These are phyloP conservation scores for Nasonia oneida DNA, from an alignment of 2,888 invertebrate genomes.

Conservation along the genomic window DNA sequence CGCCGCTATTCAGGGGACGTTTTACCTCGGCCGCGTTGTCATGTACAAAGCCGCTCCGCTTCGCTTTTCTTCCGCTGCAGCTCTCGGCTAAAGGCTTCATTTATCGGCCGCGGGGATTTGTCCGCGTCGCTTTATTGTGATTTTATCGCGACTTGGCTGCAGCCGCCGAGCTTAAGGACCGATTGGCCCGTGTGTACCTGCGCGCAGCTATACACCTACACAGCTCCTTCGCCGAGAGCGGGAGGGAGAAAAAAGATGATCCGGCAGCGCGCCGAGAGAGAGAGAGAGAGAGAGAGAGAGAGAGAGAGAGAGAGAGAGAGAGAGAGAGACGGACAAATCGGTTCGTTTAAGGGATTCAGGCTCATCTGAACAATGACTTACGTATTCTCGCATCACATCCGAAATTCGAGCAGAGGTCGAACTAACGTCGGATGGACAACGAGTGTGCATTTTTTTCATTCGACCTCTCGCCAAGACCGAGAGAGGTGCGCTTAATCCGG, in stretches of 20 bases:
- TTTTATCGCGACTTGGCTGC: conserved; percentile 48
- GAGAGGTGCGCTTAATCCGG: conserved; percentile 57
- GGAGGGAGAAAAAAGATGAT: background rate
- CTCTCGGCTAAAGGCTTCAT: conserved; percentile 27
- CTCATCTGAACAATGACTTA: background rate
- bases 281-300: no score
- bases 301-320: no score
- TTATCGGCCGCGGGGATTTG: conserved; percentile 57
- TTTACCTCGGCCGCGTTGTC: background rate
- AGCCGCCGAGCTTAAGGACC: background rate
- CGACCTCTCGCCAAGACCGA: background rate
- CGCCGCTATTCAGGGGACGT: background rate
- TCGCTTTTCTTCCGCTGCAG: conserved; percentile 10
- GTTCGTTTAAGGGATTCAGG: background rate
- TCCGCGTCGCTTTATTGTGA: conserved; percentile 56
- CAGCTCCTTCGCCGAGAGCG: background rate
- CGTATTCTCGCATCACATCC: no score
- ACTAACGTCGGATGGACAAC: background rate
- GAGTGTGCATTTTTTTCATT: background rate
- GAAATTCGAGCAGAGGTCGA: background rate
- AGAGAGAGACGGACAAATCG: background rate
- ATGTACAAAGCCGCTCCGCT: conserved; percentile 28
- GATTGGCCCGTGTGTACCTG: conserved; percentile 17
- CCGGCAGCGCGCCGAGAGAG: background rate
- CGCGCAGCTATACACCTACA: background rate